phyloP scores from a whole-genome alignment of 2,113 vertebrate genomes.

The Sinocyclocheilus rhinocerous region DNA sequence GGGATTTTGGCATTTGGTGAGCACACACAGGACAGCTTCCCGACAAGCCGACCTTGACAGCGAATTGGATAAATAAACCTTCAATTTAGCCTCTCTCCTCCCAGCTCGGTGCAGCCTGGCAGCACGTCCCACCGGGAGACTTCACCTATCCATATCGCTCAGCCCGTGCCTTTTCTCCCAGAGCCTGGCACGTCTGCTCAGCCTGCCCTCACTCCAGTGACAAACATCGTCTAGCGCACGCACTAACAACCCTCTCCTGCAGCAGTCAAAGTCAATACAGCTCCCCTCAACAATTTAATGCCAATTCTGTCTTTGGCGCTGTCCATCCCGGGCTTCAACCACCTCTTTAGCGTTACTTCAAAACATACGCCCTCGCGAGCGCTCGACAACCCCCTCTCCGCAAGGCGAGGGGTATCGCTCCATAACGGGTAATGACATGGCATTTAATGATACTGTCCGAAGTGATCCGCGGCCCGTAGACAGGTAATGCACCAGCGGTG shows the following conservation, averaged over 20 bases:
- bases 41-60: slow-evolving; percentile 99
- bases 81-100: slow-evolving; percentile 95
- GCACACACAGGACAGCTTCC: slow-evolving; percentile 95
- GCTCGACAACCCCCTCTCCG: slow-evolving; percentile 69
- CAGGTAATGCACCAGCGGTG: slow-evolving; percentile 89
- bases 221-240: slow-evolving; percentile 96
- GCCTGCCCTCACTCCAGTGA: slow-evolving; percentile 87
- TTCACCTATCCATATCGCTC: slow-evolving; percentile 99
- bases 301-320: slow-evolving; percentile 84
- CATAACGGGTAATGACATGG: slow-evolving; percentile 99
- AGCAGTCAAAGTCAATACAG: slow-evolving; percentile 97
- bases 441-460: slow-evolving; percentile 99
- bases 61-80: slow-evolving; percentile 99
- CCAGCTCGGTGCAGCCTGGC: slow-evolving; percentile 79
- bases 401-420: slow-evolving; percentile 88
- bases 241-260: slow-evolving; percentile 83
- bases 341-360: slow-evolving; percentile 60
- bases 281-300: slow-evolving; percentile 95
- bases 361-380: background rate
- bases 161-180: slow-evolving; percentile 81
- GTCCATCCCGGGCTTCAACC: slow-evolving; percentile 76
- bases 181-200: slow-evolving; percentile 74
- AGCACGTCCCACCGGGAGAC: slow-evolving; percentile 90
- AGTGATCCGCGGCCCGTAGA: slow-evolving; percentile 90
- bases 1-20: slow-evolving; percentile 99